Conservation (phyloP, 1,140 invertebrate species). For the Drosophila miranda region DNA sequence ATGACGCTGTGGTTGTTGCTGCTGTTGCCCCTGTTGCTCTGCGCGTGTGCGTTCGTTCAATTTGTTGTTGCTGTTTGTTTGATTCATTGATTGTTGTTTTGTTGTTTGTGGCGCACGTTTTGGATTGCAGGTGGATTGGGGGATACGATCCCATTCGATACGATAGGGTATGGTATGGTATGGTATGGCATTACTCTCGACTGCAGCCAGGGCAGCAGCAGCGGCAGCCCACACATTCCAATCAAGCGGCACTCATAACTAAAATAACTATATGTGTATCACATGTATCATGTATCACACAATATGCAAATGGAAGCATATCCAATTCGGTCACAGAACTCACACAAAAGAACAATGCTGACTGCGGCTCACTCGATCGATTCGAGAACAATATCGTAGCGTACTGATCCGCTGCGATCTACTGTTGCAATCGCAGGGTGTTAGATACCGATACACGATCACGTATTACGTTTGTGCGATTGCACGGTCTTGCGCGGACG, state of each 20-base stretch:
- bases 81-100: slow-evolving; percentile 36
- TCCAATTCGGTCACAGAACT: slow-evolving; percentile 48
- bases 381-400: slow-evolving; percentile 18
- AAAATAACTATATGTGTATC: no score
- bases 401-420: slow-evolving; percentile 10
- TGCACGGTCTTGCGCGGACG: slow-evolving; percentile 36
- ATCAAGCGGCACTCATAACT: slow-evolving; percentile 52
- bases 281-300: slow-evolving; percentile 58
- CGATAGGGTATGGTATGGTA: slow-evolving; percentile 26
- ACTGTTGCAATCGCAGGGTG: slow-evolving; percentile 12
- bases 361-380: slow-evolving; percentile 16
- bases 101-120: slow-evolving; percentile 27
- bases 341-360: slow-evolving; percentile 15
- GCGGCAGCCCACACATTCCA: slow-evolving; percentile 66
- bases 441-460: slow-evolving; percentile 6
- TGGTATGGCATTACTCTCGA: slow-evolving; percentile 47
- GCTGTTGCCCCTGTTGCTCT: slow-evolving; percentile 8
- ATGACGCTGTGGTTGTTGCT: slow-evolving; percentile 15
- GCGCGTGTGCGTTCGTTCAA: slow-evolving; percentile 40
- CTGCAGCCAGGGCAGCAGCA: slow-evolving; percentile 5
- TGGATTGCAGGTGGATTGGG: slow-evolving; percentile 36
- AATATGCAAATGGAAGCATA: slow-evolving; percentile 59
- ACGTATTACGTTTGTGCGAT: slow-evolving; percentile 1
- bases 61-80: slow-evolving; percentile 43
- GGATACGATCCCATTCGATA: slow-evolving; percentile 27